These are phyloP conservation scores for Sarcoramphus papa DNA, from an alignment of 2,797 vertebrate genomes.

Conservation along the genomic window DNA sequence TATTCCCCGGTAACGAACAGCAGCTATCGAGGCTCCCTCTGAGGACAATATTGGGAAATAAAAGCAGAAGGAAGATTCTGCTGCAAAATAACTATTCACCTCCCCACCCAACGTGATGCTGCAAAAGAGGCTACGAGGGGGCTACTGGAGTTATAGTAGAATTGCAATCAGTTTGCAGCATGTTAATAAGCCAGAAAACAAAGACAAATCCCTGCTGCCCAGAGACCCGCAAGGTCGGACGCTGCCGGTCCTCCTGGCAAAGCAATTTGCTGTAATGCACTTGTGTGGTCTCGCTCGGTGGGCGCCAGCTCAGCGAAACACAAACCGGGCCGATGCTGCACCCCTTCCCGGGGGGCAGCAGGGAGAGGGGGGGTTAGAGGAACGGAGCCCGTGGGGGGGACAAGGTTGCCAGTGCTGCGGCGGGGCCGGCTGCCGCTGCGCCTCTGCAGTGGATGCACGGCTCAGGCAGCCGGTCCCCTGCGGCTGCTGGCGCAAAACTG, in stretches of 20 bases:
- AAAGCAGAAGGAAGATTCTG: not conserved
- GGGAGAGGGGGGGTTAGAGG: not conserved
- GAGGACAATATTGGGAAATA: not conserved
- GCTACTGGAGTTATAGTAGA: not conserved
- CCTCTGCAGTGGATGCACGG: accelerated
- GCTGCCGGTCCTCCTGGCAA: not conserved
- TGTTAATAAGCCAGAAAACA: not conserved
- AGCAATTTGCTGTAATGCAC: not conserved
- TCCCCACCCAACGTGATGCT: not conserved
- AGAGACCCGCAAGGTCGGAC: accelerated
- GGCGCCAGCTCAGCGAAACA: not conserved
- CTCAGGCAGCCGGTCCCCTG: not conserved
- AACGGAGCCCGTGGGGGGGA: not conserved
- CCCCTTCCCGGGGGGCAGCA: not conserved
- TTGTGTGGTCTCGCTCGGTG: accelerated
- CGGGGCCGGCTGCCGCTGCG: not conserved
- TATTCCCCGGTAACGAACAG: accelerated
- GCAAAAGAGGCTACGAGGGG: not conserved
- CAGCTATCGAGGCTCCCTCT: not conserved
- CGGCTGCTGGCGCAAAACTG: not conserved
- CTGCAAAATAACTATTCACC: not conserved
- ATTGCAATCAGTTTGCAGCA: not conserved
- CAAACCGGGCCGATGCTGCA: not conserved
- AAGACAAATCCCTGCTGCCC: not conserved
- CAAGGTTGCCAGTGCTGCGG: accelerated